Evolutionary conservation across 2,888 invertebrate genomes (phyloP), one percentile per base, ranked within the genome.

Genomic region (Limenitis camilla): DNA sequence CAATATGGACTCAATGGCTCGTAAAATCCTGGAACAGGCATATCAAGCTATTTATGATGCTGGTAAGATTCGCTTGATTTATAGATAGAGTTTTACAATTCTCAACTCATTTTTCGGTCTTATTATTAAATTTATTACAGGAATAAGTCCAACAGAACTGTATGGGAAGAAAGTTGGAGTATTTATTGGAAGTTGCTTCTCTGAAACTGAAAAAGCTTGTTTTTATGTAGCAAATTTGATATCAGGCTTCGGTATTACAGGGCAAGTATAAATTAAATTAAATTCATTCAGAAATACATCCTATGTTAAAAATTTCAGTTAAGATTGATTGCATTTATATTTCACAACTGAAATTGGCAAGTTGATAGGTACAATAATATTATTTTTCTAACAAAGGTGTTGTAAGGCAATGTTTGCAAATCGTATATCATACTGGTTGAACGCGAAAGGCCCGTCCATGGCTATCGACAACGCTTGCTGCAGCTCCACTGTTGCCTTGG

Each of bases 21-120:
- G 94, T 39, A 88, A 94, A 58, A 69, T 94, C 28, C 82, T 94
- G 47, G 95, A 93, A 72, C 89, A 91, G 7, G 87, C 92, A 0
- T 93, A 91, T 66, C 93, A 94, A 69, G 92, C 92, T 38, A 89
- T 93, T 44, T 88, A 92, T 48, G 94, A 94, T 81, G 90, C 94
- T 41, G 90, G 90, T 61, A 64, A 63, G 61, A 40, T n/a, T 19
- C 19, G 19, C 19, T 19, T 19, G 19, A 3, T 19, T 19, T 19
- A n/a, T 19, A 19, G 3, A 19, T 19, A 19, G 3, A 19, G 1
- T 19, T 19, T 19, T 19, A 19, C 3, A 19, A 19, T 19, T 19
- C 19, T 19, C 19, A 19, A 3, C 19, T 19, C 19, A 19, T 19
- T 2, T 2, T 19, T 19, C 1, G 3, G 19, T 19, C 19, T 19